phyloP scores from a whole-genome alignment of 2,888 invertebrate species.

The Polia nebulosa region DNA sequence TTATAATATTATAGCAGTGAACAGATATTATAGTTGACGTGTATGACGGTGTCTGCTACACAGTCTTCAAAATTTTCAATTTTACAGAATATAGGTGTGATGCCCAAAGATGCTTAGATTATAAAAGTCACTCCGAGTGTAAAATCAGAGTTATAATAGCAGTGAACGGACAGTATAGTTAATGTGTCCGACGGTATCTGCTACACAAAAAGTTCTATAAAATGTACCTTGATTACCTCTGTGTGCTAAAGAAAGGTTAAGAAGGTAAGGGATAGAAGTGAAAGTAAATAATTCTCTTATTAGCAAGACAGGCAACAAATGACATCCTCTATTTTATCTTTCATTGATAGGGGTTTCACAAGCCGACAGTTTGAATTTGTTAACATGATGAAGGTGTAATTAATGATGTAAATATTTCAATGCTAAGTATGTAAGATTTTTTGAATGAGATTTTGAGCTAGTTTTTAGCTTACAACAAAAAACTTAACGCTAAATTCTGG shows the following conservation, averaged over 20 bases:
- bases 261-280: neutral
- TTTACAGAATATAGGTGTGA: too few relatives aligned
- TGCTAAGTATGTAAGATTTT: too few relatives aligned
- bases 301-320: neutral
- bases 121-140: neutral
- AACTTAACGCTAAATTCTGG: too few relatives aligned
- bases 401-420: too few relatives aligned
- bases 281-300: neutral
- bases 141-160: neutral
- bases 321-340: neutral
- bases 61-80: too few relatives aligned
- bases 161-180: neutral
- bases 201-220: neutral
- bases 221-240: constrained; percentile 1
- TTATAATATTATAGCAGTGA: too few relatives aligned
- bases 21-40: too few relatives aligned
- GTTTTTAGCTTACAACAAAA: too few relatives aligned
- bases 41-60: too few relatives aligned
- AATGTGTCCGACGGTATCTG: neutral
- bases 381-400: too few relatives aligned
- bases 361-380: neutral
- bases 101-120: too few relatives aligned
- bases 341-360: neutral
- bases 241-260: constrained; percentile 4
- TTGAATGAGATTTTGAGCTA: too few relatives aligned